Conservation (phyloP, 2,797 vertebrate species). For the Loriculus beryllinus region DNA sequence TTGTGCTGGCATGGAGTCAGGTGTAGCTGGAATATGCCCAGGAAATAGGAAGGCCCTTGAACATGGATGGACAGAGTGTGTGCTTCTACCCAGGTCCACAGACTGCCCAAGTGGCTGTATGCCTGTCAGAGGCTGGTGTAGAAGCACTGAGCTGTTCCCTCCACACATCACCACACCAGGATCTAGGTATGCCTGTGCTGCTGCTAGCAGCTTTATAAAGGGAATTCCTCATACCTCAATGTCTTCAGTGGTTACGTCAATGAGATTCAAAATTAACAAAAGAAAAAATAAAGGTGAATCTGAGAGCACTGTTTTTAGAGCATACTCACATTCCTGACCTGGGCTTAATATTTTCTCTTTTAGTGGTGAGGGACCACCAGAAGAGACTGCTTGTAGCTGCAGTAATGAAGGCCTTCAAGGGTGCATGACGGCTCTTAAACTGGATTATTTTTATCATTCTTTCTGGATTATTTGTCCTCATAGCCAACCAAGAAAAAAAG, state of each 20-base stretch:
- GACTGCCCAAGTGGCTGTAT: no score
- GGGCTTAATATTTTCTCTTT: background rate
- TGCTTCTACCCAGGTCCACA: background rate
- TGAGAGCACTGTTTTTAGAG: background rate
- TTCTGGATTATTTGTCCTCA: background rate
- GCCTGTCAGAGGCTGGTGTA: background rate
- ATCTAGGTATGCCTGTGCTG: background rate
- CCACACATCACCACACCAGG: background rate
- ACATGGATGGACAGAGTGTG: no score
- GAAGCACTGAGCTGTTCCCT: background rate
- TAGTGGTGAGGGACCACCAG: background rate
- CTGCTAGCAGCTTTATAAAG: background rate
- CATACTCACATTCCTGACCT: background rate
- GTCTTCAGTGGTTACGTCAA: background rate
- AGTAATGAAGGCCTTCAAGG: background rate
- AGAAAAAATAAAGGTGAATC: fast-evolving
- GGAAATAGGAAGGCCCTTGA: background rate
- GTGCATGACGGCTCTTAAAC: background rate
- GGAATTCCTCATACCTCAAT: background rate
- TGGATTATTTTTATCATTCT: background rate
- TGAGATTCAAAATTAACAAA: background rate
- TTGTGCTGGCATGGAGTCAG: background rate
- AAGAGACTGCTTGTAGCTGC: background rate
- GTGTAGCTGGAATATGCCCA: background rate
- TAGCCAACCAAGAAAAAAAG: background rate